Evolutionary conservation across 2,888 invertebrate genomes (phyloP), one percentile per base, ranked within the genome.

Genomic region (Pheosia tremula): DNA sequence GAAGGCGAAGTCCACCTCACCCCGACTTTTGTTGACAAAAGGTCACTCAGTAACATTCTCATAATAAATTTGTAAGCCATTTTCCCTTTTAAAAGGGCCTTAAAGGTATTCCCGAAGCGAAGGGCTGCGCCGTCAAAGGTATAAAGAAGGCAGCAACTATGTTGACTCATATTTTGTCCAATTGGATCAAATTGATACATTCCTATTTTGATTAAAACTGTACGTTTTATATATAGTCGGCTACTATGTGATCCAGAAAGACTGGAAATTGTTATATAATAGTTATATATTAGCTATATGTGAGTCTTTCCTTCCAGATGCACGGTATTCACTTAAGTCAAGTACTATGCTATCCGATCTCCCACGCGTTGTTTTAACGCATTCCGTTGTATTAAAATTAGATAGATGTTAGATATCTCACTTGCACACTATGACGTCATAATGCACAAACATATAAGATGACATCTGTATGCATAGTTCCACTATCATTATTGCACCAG

Each of bases 61-160:
- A 54, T 38, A 54, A 54, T 54, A 53, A 11, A 54, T 54, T 55
- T 54, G 45, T 58, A 56, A 61, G 60, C 58, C 56, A 64, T 60
- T 64, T 61, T 13, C 49, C 58, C 37, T 49, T 56, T 56, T 13
- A 39, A 52, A 56, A 6, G 45, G 53, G 56, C 56, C 9, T 47
- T 56, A 58, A 61, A 58, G 56, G 52, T n/a, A 3, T 10, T 45
- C 54, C 52, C 55, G 13, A 39, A 49, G 52, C 55, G 13, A 39
- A 49, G 52, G 56, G 55, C 47, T 5, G 36, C 41, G 11, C 8
- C 37, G 58, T 10, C 52, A 56, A 24, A 52, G 56, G 47, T 52
- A 54, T 56, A 56, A 60, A 53, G 53, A 58, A 53, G 36, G 3
- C 9, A 57, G 9, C 9, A 5, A 37, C 38, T 10, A 54, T n/a